Conservation (phyloP, 2,797 vertebrate genomes). For the Oreochromis grahami region DNA sequence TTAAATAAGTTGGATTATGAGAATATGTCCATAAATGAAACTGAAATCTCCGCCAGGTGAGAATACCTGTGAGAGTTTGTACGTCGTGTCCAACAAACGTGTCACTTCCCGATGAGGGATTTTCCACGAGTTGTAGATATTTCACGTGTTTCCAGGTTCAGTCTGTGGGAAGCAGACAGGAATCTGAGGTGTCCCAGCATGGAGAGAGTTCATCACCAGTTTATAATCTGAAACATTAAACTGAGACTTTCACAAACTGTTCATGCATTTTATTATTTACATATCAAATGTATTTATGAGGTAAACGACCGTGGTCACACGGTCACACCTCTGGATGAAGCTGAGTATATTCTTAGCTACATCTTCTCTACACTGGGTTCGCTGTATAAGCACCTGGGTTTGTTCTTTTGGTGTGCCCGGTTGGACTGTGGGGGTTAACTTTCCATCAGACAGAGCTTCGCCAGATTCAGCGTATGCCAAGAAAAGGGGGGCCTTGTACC, state of each 20-base stretch:
- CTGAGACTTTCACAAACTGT: not conserved
- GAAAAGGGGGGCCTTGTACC: too few relatives aligned
- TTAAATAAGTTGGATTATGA: not conserved
- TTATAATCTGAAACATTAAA: not conserved
- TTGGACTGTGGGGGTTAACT: too few relatives aligned
- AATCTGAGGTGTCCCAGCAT: not conserved
- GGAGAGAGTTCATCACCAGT: not conserved
- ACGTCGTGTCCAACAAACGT: not conserved
- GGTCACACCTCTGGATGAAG: not conserved
- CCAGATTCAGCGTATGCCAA: too few relatives aligned
- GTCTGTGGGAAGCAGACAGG: not conserved
- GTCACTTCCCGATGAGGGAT: not conserved
- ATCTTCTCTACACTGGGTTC: not conserved
- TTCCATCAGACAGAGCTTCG: too few relatives aligned
- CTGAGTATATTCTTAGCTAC: not conserved
- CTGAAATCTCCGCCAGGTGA: not conserved
- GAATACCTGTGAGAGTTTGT: not conserved
- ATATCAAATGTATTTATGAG: not conserved
- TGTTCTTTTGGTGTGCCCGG: accelerated
- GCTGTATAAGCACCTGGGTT: too few relatives aligned
- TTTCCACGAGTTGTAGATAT: not conserved
- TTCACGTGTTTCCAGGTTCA: not conserved
- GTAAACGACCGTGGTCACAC: not conserved
- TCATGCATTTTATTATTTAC: not conserved
- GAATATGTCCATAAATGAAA: not conserved